Base-by-base conservation (phyloP, 2,797 vertebrate genomes). In the Catostomus latipinnis region DNA sequence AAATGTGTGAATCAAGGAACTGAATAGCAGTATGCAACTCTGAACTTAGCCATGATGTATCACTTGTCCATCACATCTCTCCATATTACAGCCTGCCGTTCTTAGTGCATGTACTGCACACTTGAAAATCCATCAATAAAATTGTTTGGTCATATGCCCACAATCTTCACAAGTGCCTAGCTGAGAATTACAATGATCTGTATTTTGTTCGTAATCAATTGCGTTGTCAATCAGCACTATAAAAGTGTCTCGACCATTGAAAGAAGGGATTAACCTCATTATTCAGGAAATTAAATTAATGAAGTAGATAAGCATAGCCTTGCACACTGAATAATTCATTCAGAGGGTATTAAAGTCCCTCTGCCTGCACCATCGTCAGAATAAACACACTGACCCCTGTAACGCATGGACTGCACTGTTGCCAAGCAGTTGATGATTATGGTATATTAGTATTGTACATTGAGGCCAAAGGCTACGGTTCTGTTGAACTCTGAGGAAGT, bases 251-350 rank as follows among this genome's bases (percentile, higher is more conserved):
- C 13, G 54, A 52, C 74, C 63, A 53, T 74, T 69, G 34, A 62
- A 71, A 58, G 78, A 65, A 67, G 70, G 82, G 49, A 58, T 78
- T 78, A 81, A 81, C 83, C 79, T 81, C 79, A 78, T 78, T 71
- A 81, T 78, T 78, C 60, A 57, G 65, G 72, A 78, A 78, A 78
- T 78, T 62, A 81, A 81, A 78, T 78, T 81, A 84, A 81, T 68
- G 75, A 81, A 75, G 83, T 70, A 75, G 74, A 65, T 60, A 67
- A 81, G 71, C 53, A 52, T 65, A 56, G 66, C 65, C 16, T 53
- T 67, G 50, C 70, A 56, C 13, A 10, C 67, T 74, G 56, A 78
- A 84, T 81, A 71, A 81, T 74, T 68, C 60, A 78, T 78, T 76
- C 14, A 53, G 14, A 4, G 22, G 22, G 79, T 48, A 67, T 54